Conservation (phyloP, 2,113 vertebrate genomes). For the Saccopteryx leptura region DNA sequence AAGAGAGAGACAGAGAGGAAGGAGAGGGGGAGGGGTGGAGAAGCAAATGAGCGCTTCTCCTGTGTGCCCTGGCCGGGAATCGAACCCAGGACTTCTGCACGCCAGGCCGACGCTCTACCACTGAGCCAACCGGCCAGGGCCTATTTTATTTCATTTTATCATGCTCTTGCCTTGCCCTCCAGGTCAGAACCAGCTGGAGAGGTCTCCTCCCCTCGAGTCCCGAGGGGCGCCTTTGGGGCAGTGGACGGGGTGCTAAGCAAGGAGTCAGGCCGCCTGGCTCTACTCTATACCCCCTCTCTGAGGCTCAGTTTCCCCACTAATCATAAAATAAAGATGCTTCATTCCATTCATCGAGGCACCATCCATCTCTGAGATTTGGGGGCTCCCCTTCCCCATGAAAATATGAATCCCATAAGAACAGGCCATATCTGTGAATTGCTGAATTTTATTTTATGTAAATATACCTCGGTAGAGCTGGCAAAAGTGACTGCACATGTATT, state of each 20-base stretch:
- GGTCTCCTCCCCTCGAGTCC: too few species aligned
- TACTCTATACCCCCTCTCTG: background rate
- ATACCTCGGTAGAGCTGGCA: background rate
- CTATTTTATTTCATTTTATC: too few species aligned
- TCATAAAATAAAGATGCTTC: background rate
- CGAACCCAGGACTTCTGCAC: too few species aligned
- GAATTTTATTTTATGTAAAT: background rate
- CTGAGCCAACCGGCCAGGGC: too few species aligned
- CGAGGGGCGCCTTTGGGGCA: background rate
- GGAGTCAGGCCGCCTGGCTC: fast-evolving
- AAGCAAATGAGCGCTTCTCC: too few species aligned
- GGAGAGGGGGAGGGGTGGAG: too few species aligned
- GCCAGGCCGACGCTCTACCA: too few species aligned
- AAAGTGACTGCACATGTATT: background rate
- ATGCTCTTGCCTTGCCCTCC: fast-evolving
- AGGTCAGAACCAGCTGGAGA: background rate
- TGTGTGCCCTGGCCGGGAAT: too few species aligned
- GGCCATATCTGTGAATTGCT: background rate
- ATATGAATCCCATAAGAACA: background rate
- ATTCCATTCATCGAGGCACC: fast-evolving
- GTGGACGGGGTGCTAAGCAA: fast-evolving
- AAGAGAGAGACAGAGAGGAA: too few species aligned
- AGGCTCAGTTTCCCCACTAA: background rate
- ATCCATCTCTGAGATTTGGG: background rate
- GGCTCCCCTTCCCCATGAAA: too few species aligned